Evolutionary conservation across 2,888 invertebrate genomes (phyloP), one percentile per base, ranked within the genome.

Genomic region (Trachelus tabidus): DNA sequence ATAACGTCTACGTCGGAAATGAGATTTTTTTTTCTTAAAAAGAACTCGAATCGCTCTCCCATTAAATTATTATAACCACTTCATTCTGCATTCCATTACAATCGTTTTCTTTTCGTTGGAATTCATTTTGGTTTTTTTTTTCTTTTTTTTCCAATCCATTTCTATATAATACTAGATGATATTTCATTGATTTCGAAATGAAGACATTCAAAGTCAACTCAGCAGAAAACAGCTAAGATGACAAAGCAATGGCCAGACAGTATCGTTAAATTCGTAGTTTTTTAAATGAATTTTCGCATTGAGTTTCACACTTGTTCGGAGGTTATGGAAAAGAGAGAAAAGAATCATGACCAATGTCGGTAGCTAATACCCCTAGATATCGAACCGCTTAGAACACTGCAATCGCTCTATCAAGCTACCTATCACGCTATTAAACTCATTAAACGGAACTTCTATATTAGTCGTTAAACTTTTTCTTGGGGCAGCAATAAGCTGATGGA

Each of bases 1-100:
- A 88, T 88, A 85, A 82, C 84, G 85, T 87, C 85, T 85, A 84
- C 81, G 79, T 84, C 87, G 88, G 88, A 88, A 87, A 88, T 87
- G 88, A 86, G 87, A 87, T 85, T 86, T 86, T 84, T 84, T 81
- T 34, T 34, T 11, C 34, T 34, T 34, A 80, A 79, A 74, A 81
- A 84, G 12, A 33, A 31, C 12, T 34, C 71, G 31, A 71, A 71
- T 71, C 71, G 71, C 11, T 34, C 71, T 33, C 15, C 12, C 31
- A 31, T 71, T 12, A 31, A 30, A 71, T 71, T 34, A 71, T 30
- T 71, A 34, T 34, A 30, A 34, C 15, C 71, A 11, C 71, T 71
- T 23, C 71, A 71, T 56, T 56, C 23, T 9, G 23, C 23, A 23
- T 56, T 56, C 23, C 56, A 56, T 56, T 56, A 23, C 2, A 56